A percentile compares a stretch with the other conserved stretches of the same genome.
Evolutionary conservation across 2,113 vertebrate genomes (phyloP).

Genomic region (Oreochromis spilurus): DNA sequence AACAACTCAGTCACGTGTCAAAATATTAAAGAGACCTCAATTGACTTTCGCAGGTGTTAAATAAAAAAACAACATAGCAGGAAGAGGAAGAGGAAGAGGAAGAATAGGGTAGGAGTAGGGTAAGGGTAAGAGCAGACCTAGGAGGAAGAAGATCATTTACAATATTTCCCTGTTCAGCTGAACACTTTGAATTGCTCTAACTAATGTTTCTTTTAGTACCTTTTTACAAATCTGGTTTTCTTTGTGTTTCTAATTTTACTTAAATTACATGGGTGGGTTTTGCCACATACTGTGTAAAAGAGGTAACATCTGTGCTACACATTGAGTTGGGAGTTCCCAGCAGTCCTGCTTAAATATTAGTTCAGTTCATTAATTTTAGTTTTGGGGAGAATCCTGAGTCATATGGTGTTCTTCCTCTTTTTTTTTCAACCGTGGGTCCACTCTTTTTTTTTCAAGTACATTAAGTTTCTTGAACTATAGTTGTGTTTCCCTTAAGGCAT

Average conservation of each 20-base stretch:
- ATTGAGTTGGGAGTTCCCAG: background rate
- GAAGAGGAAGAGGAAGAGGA: background rate
- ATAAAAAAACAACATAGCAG: background rate
- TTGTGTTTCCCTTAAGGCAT: background rate
- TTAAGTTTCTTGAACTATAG: background rate
- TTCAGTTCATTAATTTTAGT: background rate
- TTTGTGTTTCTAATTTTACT: background rate
- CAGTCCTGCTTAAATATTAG: background rate
- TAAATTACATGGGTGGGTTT: background rate
- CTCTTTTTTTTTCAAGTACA: background rate
- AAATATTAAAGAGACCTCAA: background rate
- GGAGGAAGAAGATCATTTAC: too few relatives aligned
- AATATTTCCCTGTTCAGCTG: background rate
- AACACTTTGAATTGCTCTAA: background rate
- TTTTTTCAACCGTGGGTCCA: accelerated
- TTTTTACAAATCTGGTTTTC: background rate
- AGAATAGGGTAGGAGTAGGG: background rate
- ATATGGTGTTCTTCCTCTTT: background rate
- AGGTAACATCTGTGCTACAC: background rate
- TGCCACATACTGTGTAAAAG: background rate
- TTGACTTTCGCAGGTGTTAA: background rate
- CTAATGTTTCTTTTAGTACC: background rate
- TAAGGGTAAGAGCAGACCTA: background rate
- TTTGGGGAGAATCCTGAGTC: background rate
- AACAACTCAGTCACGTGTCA: background rate